Conservation (phyloP, 2,888 invertebrate species). For the Mimas tiliae region DNA sequence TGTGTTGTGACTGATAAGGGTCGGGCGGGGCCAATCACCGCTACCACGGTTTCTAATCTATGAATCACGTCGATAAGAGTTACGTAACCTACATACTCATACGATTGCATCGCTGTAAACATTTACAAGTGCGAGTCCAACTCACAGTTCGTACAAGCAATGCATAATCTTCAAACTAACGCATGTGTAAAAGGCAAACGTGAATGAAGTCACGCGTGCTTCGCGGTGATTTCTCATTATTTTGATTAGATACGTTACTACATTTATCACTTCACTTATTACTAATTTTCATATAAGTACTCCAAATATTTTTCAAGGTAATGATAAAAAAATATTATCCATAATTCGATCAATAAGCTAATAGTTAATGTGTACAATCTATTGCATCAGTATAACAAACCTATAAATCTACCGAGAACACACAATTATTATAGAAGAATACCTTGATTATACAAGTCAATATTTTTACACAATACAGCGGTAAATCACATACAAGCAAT, state of each 20-base stretch:
- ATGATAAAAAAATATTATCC: too few relatives aligned
- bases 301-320: background rate
- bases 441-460: background rate
- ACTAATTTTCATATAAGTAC: background rate
- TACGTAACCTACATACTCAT: conserved; percentile 32
- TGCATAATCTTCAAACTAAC: background rate
- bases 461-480: conserved; percentile 1
- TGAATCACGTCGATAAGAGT: conserved; percentile 43
- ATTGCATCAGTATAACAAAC: too few relatives aligned
- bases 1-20: conserved; percentile 62
- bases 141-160: background rate
- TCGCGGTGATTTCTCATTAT: background rate
- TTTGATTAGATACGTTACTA: background rate
- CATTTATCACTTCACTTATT: background rate
- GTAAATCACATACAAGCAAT: background rate
- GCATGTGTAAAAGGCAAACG: conserved; percentile 1
- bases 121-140: conserved; percentile 17
- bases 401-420: background rate
- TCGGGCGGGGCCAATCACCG: conserved; percentile 50
- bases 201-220: conserved; percentile 12
- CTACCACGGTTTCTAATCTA: conserved; percentile 47
- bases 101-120: conserved; percentile 19
- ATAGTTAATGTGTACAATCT: too few relatives aligned
- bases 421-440: background rate
- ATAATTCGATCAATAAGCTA: too few relatives aligned